Base-by-base conservation (phyloP, 2,797 vertebrate species). In the Myotis findleyi region DNA sequence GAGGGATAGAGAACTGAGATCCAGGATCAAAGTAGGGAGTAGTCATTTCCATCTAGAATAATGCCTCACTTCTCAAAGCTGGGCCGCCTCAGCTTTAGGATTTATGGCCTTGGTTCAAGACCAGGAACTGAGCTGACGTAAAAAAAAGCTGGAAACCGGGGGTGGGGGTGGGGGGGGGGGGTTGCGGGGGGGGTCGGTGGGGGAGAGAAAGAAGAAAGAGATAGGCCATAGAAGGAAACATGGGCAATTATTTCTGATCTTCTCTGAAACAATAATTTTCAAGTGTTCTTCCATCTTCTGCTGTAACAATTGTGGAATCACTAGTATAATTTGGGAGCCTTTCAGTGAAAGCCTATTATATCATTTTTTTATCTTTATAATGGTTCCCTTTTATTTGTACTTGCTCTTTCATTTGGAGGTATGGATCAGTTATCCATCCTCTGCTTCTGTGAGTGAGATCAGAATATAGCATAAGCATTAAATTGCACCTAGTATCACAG, bases 331-430 rank as follows among this genome's bases (percentile, higher is more conserved):
- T 92, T 96, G 94, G 80, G 47, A 90, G 30, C 8, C 75, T 97
- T 96, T 94, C 75, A 94, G 51, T 25, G 41, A 92, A 96, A 95
- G 57, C 41, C 11, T 87, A 64, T n/a, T 95, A 51, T 69, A 59
- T 33, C 81, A 93, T 80, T 94, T 95, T 86, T 82, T 80, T 88
- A 97, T 94, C 68, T 97, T 75, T 89, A 41, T 36, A 76, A 76
- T 68, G 75, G 18, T 95, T 96, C 79, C 38, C 38, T 94, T 97
- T 97, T 83, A 95, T 80, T 94, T 91, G 77, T 64, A 93, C 91
- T 96, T 96, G 91, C 92, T 75, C 89, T 59, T 93, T 77, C 33
- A 30, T 53, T 92, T 94, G 82, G 85, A 97, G 87, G 59, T 83
- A 66, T 77, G 62, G 2, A 23, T 44, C 80, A 36, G 33, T 64